Conservation (phyloP, 2,888 invertebrate species). For the Tinea pellionella region DNA sequence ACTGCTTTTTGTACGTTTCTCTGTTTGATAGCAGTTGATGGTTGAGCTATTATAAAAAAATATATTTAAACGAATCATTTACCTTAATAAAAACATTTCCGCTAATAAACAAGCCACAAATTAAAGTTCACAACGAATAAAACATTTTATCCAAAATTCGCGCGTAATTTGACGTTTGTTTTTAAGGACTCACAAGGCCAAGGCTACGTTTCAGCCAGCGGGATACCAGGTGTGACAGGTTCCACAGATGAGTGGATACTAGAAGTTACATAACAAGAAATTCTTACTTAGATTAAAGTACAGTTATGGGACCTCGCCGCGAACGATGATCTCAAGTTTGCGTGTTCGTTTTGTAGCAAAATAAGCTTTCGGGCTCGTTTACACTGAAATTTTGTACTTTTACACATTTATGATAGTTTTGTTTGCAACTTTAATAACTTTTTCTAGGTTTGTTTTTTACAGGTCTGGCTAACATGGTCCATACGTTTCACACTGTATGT, state of each 20-base stretch:
- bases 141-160: neutral
- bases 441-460: no score
- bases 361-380: conserved; percentile 49
- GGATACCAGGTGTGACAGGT: neutral
- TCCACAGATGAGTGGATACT: conserved; percentile 46
- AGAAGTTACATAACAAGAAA: conserved; percentile 52
- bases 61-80: no score
- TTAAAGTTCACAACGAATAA: neutral
- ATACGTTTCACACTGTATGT: no score
- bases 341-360: conserved; percentile 60
- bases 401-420: conserved; percentile 13
- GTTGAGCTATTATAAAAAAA: no score
- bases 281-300: conserved; percentile 50
- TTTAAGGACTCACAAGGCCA: neutral
- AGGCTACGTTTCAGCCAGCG: neutral
- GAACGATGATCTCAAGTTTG: conserved; percentile 62
- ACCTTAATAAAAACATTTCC: neutral
- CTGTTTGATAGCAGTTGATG: no score
- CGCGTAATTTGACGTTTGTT: neutral
- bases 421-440: conserved; percentile 17
- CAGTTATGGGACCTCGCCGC: conserved; percentile 64
- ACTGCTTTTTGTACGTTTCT: no score
- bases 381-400: conserved; percentile 28
- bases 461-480: no score
- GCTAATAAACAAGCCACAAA: no score